phyloP scores from a whole-genome alignment of 1,140 invertebrate genomes.

The Popillia japonica region DNA sequence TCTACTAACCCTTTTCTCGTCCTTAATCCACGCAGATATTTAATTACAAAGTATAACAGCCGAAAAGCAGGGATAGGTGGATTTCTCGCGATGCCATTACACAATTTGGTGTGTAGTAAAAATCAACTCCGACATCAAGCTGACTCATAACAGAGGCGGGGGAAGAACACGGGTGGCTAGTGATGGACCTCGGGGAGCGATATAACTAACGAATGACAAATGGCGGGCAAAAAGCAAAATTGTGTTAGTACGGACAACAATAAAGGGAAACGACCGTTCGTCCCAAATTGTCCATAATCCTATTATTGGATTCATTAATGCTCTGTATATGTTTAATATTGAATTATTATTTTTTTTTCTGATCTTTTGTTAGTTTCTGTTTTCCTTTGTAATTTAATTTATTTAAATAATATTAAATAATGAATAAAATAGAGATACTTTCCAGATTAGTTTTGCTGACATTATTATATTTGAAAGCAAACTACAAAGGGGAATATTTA shows the following conservation, averaged over 20 bases:
- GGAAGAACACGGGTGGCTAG: not conserved
- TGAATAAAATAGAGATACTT: too few relatives aligned
- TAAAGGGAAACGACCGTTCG: not conserved
- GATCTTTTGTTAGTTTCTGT: too few relatives aligned
- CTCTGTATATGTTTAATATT: not conserved
- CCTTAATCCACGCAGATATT: too few relatives aligned
- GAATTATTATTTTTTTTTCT: not conserved
- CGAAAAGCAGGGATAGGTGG: too few relatives aligned
- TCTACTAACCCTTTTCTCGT: too few relatives aligned
- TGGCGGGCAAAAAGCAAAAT: conserved; percentile 22
- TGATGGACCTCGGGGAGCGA: conserved; percentile 2
- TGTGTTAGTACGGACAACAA: conserved; percentile 25
- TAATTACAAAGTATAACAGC: too few relatives aligned
- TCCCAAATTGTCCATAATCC: conserved; percentile 25
- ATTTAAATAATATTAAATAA: too few relatives aligned
- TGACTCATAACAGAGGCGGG: not conserved
- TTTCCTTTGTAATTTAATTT: too few relatives aligned
- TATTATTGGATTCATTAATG: conserved; percentile 18
- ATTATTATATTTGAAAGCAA: too few relatives aligned
- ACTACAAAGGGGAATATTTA: too few relatives aligned
- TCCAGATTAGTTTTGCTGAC: too few relatives aligned
- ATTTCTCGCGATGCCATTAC: too few relatives aligned
- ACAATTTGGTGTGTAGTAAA: not conserved
- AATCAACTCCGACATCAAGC: not conserved
- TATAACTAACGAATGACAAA: conserved; percentile 28